phyloP scores from a whole-genome alignment of 1,140 invertebrate genomes.

The Platorchestia sp. region DNA sequence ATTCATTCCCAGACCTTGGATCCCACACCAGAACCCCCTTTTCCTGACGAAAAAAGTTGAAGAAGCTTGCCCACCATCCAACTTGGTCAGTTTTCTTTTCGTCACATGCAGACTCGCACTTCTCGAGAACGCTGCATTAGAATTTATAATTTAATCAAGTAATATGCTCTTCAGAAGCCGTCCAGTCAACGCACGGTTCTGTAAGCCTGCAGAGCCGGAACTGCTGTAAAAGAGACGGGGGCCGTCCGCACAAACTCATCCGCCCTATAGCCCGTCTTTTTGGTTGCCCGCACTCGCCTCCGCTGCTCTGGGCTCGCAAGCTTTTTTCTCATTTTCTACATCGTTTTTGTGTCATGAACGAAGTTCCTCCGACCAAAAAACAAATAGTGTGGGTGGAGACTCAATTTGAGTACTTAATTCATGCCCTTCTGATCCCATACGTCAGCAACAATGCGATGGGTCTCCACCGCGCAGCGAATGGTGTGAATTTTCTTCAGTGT shows the following conservation, averaged over 20 bases:
- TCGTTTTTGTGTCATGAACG: not conserved
- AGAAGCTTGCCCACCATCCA: slow-evolving; percentile 44
- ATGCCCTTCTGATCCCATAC: not conserved
- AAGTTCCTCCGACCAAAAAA: not conserved
- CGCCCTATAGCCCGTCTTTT: slow-evolving; percentile 37
- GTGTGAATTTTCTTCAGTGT: not conserved
- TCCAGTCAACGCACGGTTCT: slow-evolving; percentile 32
- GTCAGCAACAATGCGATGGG: not conserved
- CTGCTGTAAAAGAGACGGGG: slow-evolving; percentile 25
- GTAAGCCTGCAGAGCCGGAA: not conserved
- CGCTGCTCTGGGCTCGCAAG: not conserved
- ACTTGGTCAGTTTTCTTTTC: slow-evolving; percentile 54
- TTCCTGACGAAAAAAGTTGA: not conserved
- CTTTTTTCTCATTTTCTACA: not conserved
- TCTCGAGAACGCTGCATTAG: slow-evolving; percentile 45
- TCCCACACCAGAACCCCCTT: not conserved
- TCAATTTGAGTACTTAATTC: not conserved
- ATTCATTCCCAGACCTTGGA: not conserved
- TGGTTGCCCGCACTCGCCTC: not conserved
- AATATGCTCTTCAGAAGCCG: slow-evolving; percentile 53
- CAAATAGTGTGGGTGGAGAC: not conserved
- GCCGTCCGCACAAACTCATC: slow-evolving; percentile 14
- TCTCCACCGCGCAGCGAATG: too few relatives aligned
- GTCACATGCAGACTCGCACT: slow-evolving; percentile 54
- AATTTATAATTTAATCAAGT: slow-evolving; percentile 56